Evolutionary conservation across 2,797 vertebrate species (phyloP).

Genomic region (Sebastes glaucus): DNA sequence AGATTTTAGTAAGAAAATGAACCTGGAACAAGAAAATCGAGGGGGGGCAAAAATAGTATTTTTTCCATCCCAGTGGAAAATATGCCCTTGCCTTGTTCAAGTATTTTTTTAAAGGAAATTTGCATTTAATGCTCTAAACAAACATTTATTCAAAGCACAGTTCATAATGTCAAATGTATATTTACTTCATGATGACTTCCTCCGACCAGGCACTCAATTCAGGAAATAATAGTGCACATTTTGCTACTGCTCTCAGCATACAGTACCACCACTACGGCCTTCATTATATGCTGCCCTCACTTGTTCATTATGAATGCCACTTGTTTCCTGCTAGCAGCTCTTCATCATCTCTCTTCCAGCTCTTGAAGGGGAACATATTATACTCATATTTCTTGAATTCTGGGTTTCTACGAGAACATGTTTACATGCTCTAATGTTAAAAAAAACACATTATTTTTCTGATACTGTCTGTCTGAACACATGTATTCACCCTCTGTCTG

Average conservation of each 20-base stretch:
- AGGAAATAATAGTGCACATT: not conserved
- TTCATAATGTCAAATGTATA: not conserved
- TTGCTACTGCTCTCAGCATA: not conserved
- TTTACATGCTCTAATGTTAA: not conserved
- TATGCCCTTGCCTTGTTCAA: not conserved
- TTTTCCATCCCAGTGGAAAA: not conserved
- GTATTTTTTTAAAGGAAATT: not conserved
- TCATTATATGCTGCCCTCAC: not conserved
- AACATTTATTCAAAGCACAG: not conserved
- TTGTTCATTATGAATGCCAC: not conserved
- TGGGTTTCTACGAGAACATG: not conserved
- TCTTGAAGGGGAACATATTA: not conserved
- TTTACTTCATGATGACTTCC: not conserved
- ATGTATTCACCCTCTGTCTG: no score
- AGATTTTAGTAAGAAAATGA: not conserved
- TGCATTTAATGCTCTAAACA: not conserved
- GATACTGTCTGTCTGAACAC: not conserved
- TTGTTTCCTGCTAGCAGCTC: not conserved
- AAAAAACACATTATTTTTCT: not conserved
- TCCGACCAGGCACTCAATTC: not conserved
- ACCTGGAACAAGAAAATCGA: not conserved
- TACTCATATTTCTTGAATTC: not conserved
- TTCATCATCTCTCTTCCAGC: constrained; percentile 2
- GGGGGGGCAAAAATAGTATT: not conserved
- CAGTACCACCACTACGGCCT: not conserved